Evolutionary conservation across 2,113 vertebrate genomes (phyloP), one percentile per base, ranked within the genome.

Genomic region (Campylomormyrus tamandua): DNA sequence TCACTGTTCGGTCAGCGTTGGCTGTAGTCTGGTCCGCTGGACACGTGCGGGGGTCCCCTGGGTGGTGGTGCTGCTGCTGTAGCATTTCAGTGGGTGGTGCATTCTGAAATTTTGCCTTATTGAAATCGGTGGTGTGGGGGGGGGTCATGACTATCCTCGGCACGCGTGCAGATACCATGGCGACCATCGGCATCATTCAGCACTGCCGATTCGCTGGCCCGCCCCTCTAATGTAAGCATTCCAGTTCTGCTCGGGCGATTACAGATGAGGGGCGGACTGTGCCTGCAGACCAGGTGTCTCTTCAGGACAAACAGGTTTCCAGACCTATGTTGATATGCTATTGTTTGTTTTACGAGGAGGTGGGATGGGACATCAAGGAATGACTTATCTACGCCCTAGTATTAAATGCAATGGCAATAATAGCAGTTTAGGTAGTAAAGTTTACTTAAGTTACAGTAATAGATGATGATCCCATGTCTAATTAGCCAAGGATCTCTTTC

Each of bases 241-340:
- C 46, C 24, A 50, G 88, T 42, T 46, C 42, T 66, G 74, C 89
- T 42, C 80, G 6, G 85, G 77, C 80, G 11, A 84, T 89, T 84
- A 0, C 90, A 91, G 91, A 90, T 91, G 87, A 52, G 74, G 21
- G 83, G 48, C 91, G 50, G 87, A 90, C 91, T 19, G 13, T 5
- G 53, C 5, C 74, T 80, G 74, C 31, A 5, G 8, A 62, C 56
- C 56, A 62, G 21, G 9, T 31, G 53, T 27, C 87, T 45, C 89
- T 89, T 89, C 87, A 5, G 89, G 70, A 87, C 52, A 77, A 31
- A 94, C 94, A 70, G 45, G 93, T 95, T 95, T 90, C 70, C 11
- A 86, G 91, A 85, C 92, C 48, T 50, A 88, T 90, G 10, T 8
- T 80, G 48, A 89, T 74, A 27, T 49, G 62, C 15, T 3, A 15